Evolutionary conservation across 64 coral and sea anemone genomes (phyloP), one percentile per base, ranked within the genome.

Genomic region (Actinia equina): DNA sequence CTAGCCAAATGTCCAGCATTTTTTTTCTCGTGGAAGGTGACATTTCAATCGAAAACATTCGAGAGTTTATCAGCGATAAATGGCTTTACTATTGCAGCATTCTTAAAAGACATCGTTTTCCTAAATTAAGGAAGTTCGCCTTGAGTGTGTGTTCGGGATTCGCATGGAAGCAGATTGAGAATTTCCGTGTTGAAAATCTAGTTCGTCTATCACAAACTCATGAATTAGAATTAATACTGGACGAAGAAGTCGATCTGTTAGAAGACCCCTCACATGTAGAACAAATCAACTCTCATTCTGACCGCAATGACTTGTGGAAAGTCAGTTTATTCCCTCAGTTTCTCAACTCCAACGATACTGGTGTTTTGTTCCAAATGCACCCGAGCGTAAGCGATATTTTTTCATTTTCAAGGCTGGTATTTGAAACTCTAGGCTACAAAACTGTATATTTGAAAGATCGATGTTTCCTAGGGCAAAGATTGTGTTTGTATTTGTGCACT

Each of bases 371-470:
- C 52, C 91, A 96, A 67, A 78, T 93, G 45, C 94, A 96, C 25
- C 77, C 84, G 6, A 90, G 88, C 43, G 61, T 93, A 23, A 84
- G 83, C 17, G 94, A 96, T 49, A 84, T 96, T 41, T 96, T 96
- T n/a, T 85, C 94, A 7, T 78, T 77, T 2, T 52, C 82, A 9
- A 80, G 84, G 22, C 54, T 96, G 13, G 89, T 87, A 7, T 79
- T 96, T 23, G 88, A 93, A 77, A 93, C 94, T 19, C 89, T 96
- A 23, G 94, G 81, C 62, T 96, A 96, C 84, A 96, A 93, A 84
- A 93, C 91, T 43, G 88, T 96, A 3, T 90, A 88, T 88, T 86
- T 96, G 54, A 92, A 90, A 87, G 74, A 83, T 52, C 76, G 86
- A 15, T 96, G 91, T 55, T 96, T 85, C 53, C 71, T 44, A 52